A percentile compares a stretch with the other conserved stretches of the same genome.
phyloP scores from a whole-genome alignment of 2,113 vertebrate genomes.

The Petrocephalus zakoni region DNA sequence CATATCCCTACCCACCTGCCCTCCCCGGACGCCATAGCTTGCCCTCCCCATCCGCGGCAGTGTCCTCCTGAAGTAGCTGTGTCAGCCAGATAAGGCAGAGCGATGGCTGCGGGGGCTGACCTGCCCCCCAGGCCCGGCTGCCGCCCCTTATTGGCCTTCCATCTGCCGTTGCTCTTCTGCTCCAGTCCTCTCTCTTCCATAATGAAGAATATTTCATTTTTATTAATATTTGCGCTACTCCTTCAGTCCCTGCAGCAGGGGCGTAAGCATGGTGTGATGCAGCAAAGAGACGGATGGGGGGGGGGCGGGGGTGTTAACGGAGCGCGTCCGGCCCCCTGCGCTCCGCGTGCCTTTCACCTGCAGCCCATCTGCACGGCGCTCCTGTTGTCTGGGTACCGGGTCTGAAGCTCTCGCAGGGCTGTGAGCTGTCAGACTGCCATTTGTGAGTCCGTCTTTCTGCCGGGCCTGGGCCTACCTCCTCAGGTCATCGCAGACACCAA shows the following conservation, averaged over 20 bases:
- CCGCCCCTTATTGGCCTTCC: constrained; percentile 50
- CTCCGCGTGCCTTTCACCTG: constrained; percentile 19
- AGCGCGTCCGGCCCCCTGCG: neutral
- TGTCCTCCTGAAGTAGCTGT: constrained; percentile 53
- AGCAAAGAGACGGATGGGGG: neutral
- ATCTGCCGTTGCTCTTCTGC: constrained; percentile 20
- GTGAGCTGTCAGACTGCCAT: too few relatives aligned
- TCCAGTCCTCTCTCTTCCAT: neutral
- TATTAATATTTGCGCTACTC: constrained; percentile 4
- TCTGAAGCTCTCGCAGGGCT: constrained; percentile 14
- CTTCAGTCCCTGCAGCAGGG: constrained; percentile 11
- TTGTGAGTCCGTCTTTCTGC: neutral
- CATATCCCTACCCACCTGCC: neutral
- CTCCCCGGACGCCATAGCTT: constrained; percentile 24
- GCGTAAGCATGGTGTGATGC: constrained; percentile 20
- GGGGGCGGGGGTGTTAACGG: too few relatives aligned
- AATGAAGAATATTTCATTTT: constrained; percentile 6
- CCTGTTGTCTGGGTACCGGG: neutral
- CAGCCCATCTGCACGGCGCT: constrained; percentile 9
- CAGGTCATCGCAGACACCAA: constrained; percentile 93
- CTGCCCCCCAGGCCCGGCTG: constrained; percentile 34
- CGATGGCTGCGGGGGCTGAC: constrained; percentile 49
- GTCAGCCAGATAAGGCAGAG: constrained; percentile 55
- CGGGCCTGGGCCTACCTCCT: neutral
- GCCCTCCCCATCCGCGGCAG: constrained; percentile 27